Percentiles rank a stretch among this genome's conserved stretches.
phyloP scores from a whole-genome alignment of 2,888 invertebrate species.

The Yponomeuta malinellus region DNA sequence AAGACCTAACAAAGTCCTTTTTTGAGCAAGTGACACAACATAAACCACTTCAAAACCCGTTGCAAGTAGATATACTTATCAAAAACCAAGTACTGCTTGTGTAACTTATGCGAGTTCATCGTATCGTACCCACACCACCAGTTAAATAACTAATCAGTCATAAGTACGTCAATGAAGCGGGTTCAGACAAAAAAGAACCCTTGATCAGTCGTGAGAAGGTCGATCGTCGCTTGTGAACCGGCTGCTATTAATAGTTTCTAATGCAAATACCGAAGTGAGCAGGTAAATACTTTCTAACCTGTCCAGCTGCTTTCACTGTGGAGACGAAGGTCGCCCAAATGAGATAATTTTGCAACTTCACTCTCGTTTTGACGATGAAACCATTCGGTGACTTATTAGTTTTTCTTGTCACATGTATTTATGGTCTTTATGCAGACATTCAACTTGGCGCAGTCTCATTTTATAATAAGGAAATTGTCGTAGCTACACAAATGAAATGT shows the following conservation, averaged over 20 bases:
- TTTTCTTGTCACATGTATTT: no score
- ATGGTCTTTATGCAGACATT: not conserved
- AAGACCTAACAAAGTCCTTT: not conserved
- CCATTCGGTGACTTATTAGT: not conserved
- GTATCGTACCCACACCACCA: no score
- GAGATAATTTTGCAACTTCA: constrained; percentile 13
- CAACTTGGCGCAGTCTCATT: not conserved
- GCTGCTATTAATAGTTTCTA: constrained; percentile 61
- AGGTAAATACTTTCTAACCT: constrained; percentile 66
- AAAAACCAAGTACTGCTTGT: not conserved
- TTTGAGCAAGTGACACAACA: not conserved
- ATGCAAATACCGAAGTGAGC: constrained; percentile 63
- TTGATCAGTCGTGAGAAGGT: not conserved
- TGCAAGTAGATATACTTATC: not conserved
- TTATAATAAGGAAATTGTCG: not conserved
- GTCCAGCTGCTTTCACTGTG: constrained; percentile 53
- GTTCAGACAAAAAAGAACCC: not conserved
- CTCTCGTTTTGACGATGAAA: not conserved
- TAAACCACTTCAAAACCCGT: not conserved
- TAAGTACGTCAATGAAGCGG: not conserved
- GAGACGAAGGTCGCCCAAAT: constrained; percentile 14
- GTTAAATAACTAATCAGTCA: constrained; percentile 1
- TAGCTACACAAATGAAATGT: not conserved
- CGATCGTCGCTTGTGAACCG: constrained; percentile 52
- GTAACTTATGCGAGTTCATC: not conserved